A percentile compares a stretch with the other conserved stretches of the same genome.
These are phyloP conservation scores for Phataginus tricuspis DNA, from an alignment of 2,797 vertebrate species.

Conservation along the genomic window DNA sequence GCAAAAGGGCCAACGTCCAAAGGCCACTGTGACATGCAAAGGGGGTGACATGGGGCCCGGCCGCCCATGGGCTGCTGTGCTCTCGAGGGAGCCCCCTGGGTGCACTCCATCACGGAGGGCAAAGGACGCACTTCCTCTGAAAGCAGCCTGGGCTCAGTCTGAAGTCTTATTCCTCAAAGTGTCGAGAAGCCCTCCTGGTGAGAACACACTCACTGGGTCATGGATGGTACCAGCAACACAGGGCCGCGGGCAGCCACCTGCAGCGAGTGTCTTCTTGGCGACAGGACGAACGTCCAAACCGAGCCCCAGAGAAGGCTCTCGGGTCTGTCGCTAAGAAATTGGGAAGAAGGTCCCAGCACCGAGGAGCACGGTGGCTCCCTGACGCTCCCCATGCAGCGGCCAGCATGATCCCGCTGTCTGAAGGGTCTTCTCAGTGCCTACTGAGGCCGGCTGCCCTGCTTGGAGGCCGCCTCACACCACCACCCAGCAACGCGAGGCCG, in stretches of 20 bases:
- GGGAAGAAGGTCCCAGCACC: neutral
- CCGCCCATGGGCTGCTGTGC: neutral
- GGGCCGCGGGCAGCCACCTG: neutral
- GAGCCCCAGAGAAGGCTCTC: neutral
- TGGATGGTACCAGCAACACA: neutral
- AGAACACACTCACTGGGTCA: fast-evolving
- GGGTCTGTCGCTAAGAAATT: fast-evolving
- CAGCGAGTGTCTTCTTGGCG: neutral
- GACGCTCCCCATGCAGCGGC: fast-evolving
- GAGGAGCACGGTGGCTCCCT: neutral
- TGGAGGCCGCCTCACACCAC: neutral
- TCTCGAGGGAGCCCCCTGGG: neutral
- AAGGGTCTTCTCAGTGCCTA: neutral
- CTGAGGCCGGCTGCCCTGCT: neutral
- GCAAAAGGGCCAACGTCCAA: neutral
- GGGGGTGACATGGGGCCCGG: fast-evolving
- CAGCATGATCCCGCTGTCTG: fast-evolving
- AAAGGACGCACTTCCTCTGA: neutral
- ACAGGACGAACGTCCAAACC: neutral
- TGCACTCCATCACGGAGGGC: too few species aligned
- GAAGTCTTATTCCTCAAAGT: neutral
- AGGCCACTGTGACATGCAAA: neutral
- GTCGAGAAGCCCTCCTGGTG: neutral
- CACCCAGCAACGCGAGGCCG: fast-evolving
- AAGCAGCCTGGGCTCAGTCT: fast-evolving